phyloP scores from a whole-genome alignment of 2,888 invertebrate genomes.

The Drosophila melanocephala region DNA sequence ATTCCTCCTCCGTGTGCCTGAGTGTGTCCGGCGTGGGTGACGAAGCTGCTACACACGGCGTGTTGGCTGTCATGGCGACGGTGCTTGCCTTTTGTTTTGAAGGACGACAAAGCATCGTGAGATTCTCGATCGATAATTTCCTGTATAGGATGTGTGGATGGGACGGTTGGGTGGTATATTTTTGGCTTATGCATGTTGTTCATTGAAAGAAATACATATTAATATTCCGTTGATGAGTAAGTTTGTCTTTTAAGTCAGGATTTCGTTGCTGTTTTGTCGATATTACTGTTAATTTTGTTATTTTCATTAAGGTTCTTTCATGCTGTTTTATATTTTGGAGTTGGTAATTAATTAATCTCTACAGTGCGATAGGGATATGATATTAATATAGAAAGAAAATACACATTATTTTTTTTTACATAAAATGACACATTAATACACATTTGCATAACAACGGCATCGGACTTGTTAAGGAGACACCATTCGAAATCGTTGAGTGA shows the following conservation, averaged over 20 bases:
- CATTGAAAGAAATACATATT: constrained; percentile 41
- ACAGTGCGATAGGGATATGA: background rate
- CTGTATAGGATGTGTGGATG: constrained; percentile 73
- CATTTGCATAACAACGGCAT: background rate
- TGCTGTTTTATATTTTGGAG: background rate
- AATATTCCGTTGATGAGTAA: constrained; percentile 43
- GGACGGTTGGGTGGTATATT: constrained; percentile 50
- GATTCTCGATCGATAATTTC: constrained; percentile 85
- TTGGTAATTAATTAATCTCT: background rate
- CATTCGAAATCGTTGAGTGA: background rate
- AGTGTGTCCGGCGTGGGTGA: constrained; percentile 62
- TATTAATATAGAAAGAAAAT: background rate
- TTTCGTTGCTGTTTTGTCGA: constrained; percentile 16
- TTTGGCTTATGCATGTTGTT: constrained; percentile 37
- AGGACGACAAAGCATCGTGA: constrained; percentile 85
- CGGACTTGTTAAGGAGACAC: background rate
- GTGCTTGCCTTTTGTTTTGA: constrained; percentile 84
- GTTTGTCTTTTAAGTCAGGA: constrained; percentile 22
- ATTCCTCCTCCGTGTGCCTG: constrained; percentile 38
- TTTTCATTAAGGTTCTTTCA: background rate
- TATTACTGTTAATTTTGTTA: constrained; percentile 18
- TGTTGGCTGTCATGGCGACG: constrained; percentile 53
- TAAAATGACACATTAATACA: background rate
- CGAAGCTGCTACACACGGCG: constrained; percentile 38
- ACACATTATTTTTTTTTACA: background rate